Evolutionary conservation across 2,113 vertebrate genomes (phyloP), one percentile per base, ranked within the genome.

Genomic region (Ictidomys tridecemlineatus): DNA sequence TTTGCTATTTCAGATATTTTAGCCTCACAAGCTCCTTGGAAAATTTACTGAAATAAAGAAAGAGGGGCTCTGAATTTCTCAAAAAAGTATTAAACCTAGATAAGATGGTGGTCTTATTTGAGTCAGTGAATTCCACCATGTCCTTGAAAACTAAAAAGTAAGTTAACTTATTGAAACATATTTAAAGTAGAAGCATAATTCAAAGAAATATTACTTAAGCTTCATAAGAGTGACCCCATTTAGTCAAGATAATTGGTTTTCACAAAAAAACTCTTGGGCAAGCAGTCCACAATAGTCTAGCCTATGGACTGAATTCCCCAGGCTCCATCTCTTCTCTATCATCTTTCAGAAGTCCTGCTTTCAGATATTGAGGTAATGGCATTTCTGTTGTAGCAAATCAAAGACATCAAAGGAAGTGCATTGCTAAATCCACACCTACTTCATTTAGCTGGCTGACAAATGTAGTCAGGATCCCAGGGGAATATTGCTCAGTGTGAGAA

Each of bases 171-270:
- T 0, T 96, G 65, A 97, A 97, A 96, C 77, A 58, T 86, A 83
- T 79, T 93, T 89, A 96, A 97, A 94, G 42, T 73, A 95, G 61
- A 96, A 86, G 26, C 32, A 86, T 39, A 95, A 85, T 92, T 96
- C 24, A 82, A 86, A 93, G 34, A 93, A 96, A 95, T 53, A 82
- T 61, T 74, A 91, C 80, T 86, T 93, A 94, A 97, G 18, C 22
- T 79, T 90, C 92, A 69, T 17, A 93, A 86, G 78, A 91, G 12
- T 93, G 74, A 85, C 11, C 4, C 39, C 87, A 90, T 80, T 85
- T 91, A 96, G 51, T 76, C n/a, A 97, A 91, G 77, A 91, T 42
- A 80, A 85, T 24, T 72, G 34, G 17, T 94, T 84, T 97, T 94
- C 58, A 93, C 73, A 83, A 56, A 96, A 56, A 92, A 77, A 58